Conservation (phyloP, 2,888 invertebrate species). For the Acleris laterana region DNA sequence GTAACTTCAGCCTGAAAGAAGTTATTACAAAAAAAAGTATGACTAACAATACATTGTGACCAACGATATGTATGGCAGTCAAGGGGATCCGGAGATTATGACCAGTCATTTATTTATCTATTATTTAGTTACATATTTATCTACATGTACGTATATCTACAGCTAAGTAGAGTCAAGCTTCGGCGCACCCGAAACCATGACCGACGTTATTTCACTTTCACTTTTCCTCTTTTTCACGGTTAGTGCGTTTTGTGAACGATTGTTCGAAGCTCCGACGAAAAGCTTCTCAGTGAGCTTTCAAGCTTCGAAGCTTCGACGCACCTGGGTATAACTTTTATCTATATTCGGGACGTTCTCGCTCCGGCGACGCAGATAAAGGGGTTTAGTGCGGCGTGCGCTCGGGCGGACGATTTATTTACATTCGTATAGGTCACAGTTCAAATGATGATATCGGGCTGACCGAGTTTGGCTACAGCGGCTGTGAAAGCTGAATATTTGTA, state of each 20-base stretch:
- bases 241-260: background rate
- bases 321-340: conserved; percentile 15
- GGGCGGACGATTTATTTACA: conserved; percentile 19
- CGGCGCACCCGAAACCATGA: background rate
- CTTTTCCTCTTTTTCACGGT: conserved; percentile 1
- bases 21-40: too few relatives aligned
- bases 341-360: conserved; percentile 26
- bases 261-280: background rate
- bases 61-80: too few relatives aligned
- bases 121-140: too few relatives aligned
- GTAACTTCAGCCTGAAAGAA: too few relatives aligned
- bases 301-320: background rate
- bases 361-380: conserved; percentile 24
- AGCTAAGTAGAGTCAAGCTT: too few relatives aligned
- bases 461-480: too few relatives aligned
- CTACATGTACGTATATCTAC: too few relatives aligned
- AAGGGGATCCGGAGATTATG: too few relatives aligned
- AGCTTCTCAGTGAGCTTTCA: conserved; percentile 1
- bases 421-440: conserved; percentile 1
- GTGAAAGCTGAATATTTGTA: too few relatives aligned
- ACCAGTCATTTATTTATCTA: too few relatives aligned
- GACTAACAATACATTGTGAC: too few relatives aligned
- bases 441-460: too few relatives aligned
- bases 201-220: background rate
- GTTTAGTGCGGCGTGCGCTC: conserved; percentile 21